phyloP scores from a whole-genome alignment of 2,113 vertebrate genomes.

The Indicator maculatus region DNA sequence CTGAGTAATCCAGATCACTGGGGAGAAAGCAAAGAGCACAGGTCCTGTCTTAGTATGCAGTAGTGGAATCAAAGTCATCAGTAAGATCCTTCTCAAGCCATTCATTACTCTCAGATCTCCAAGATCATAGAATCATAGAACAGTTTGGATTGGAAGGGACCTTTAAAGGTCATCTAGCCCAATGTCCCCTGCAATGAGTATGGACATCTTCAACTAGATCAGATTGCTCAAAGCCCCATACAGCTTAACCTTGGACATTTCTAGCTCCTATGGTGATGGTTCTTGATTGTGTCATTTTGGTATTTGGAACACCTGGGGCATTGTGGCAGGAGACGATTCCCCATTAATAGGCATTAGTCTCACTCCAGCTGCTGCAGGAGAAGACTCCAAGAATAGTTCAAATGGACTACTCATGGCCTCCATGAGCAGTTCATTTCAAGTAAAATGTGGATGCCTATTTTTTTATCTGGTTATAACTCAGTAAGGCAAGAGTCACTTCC shows the following conservation, averaged over 20 bases:
- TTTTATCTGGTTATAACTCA: not conserved
- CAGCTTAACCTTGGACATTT: not conserved
- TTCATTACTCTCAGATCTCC: not conserved
- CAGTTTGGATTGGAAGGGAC: not conserved
- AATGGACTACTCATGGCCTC: no score
- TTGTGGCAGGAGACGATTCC: not conserved
- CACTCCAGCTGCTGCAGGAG: not conserved
- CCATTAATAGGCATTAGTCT: not conserved
- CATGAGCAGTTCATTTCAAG: no score
- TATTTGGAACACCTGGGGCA: not conserved
- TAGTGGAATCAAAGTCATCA: not conserved
- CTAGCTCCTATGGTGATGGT: rapidly evolving
- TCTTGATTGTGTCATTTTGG: not conserved
- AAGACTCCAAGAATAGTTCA: not conserved
- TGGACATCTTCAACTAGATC: not conserved
- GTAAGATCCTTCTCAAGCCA: not conserved
- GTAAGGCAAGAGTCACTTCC: not conserved
- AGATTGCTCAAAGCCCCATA: not conserved
- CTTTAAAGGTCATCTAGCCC: not conserved
- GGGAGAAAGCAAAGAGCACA: not conserved
- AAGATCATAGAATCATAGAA: not conserved
- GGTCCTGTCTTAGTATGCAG: not conserved
- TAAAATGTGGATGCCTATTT: not conserved
- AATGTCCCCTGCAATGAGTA: not conserved
- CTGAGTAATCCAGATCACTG: not conserved